Base-by-base conservation (phyloP, 2,888 invertebrate genomes). In the Ichneumoninae sp. region DNA sequence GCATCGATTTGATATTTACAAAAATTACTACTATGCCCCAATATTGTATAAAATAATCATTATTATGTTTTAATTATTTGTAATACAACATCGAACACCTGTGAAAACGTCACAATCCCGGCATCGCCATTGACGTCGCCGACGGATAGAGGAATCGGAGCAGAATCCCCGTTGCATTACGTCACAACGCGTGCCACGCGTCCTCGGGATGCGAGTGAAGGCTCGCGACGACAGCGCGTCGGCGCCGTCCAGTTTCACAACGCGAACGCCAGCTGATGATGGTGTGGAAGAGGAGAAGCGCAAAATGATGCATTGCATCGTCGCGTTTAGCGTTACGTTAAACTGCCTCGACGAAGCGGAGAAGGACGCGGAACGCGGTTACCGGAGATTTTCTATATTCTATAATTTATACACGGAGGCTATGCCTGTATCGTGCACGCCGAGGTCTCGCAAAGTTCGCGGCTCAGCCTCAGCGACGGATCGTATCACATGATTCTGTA, bases 361-460 rank as follows among this genome's bases (percentile, higher is more conserved):
- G 77, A 77, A 77, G 76, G 82, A 69, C 77, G 65, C 22, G 40
- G 10, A 62, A 70, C 70, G 62, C 62, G 76, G 40, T 54, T 54
- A 54, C 54, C 54, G 22, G 54, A 54, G 54, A 54, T 54, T 54
- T 54, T 54, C 22, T 54, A 19, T 54, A 19, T 54, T 22, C 54
- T 22, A 54, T 54, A 54, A 54, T 19, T 54, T 22, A 22, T 19
- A 54, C 54, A 22, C 54, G 19, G 22, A 54, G 19, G 22, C 40
- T 54, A 54, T 54, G 22, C 8, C 19, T 54, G 22, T 19, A 54
- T 22, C 19, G 54, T 54, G 10, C 3, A n/a, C 8, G 7, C 19
- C 52, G 52, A 19, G 54, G 22, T 22, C 54, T 54, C 54, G 54
- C 19, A 22, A 8, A 22, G 10, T 54, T 54, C 54, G 22, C 22